Evolutionary conservation across 2,888 invertebrate species (phyloP), one percentile per base, ranked within the genome.

Genomic region (Mylabris sibirica): DNA sequence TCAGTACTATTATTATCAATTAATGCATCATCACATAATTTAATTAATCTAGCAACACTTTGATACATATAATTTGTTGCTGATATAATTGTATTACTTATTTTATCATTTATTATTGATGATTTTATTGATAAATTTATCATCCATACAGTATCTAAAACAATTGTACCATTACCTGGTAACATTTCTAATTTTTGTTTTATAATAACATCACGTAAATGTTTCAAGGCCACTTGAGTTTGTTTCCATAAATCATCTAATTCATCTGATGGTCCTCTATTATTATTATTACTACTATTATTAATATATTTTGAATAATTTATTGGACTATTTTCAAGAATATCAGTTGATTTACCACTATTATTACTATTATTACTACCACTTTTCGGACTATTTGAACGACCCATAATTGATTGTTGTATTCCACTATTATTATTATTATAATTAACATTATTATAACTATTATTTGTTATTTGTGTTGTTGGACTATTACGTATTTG

Each of bases 151-250:
- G 94, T 95, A 85, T 98, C 97, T 83, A 98, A 89, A 73, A 97
- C 94, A 79, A 97, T 93, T 63, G 96, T 96, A 72, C 96, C 96
- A 85, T 97, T 96, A 73, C 96, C 97, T 2, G 97, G 95, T 78
- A 98, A 87, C 90, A 97, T 95, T 87, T 97, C 96, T 80, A 96
- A 87, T 85, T 94, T 97, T 85, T 95, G 92, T 86, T 96, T 96
- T 71, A 93, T 91, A 76, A 97, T 95, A 72, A 97, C 97, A 87
- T 97, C 97, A 79, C 94, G 92, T 85, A 97, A 95, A 87, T 96
- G 97, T 82, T 93, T 92, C 75, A 97, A 87, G 60, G 93, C 92
- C 80, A 92, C 88, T 81, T 91, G 90, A 68, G 93, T 90, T 86
- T 92, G 86, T 63, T 79, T 81, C 76, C 81, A 78, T 61, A 81